A percentile compares a stretch with the other conserved stretches of the same genome.
phyloP scores from a whole-genome alignment of 2,797 vertebrate genomes.

The Lates japonicus region DNA sequence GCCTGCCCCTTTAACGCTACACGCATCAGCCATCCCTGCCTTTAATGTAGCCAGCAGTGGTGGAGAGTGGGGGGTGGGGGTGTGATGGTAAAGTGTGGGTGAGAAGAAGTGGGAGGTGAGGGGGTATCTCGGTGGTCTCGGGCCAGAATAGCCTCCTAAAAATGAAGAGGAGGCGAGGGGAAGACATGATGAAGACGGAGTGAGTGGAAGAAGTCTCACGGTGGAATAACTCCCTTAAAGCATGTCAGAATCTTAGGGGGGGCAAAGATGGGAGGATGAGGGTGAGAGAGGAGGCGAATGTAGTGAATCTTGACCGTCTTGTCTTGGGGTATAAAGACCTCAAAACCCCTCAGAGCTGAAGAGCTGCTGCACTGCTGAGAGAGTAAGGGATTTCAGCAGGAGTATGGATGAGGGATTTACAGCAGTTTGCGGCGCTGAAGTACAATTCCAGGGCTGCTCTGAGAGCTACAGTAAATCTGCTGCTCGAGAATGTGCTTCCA shows the following conservation, averaged over 20 bases:
- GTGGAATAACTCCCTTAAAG: constrained; percentile 42
- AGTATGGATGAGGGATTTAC: constrained; percentile 4
- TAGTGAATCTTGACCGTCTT: constrained; percentile 13
- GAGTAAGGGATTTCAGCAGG: neutral
- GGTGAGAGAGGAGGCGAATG: constrained; percentile 7
- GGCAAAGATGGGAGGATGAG: constrained; percentile 17
- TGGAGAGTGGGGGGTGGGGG: constrained; percentile 16
- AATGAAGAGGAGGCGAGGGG: constrained; percentile 27
- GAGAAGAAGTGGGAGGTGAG: constrained; percentile 28
- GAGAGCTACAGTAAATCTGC: neutral
- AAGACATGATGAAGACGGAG: neutral
- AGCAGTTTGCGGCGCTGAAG: constrained; percentile 7
- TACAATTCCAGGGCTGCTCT: neutral
- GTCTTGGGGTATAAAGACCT: constrained; percentile 33
- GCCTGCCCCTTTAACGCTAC: constrained; percentile 85
- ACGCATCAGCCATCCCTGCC: constrained; percentile 81
- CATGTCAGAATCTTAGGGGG: constrained; percentile 22
- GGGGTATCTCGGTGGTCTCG: constrained; percentile 27
- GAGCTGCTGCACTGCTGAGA: constrained; percentile 7
- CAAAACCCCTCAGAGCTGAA: neutral
- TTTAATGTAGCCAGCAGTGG: constrained; percentile 83
- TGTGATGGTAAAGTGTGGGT: constrained; percentile 47
- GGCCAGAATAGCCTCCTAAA: constrained; percentile 40
- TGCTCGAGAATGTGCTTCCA: constrained; percentile 1
- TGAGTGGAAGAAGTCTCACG: constrained; percentile 15